Percentiles rank a stretch among this genome's conserved stretches.
Evolutionary conservation across 2,113 vertebrate genomes (phyloP).

Genomic region (Archilochus colubris): DNA sequence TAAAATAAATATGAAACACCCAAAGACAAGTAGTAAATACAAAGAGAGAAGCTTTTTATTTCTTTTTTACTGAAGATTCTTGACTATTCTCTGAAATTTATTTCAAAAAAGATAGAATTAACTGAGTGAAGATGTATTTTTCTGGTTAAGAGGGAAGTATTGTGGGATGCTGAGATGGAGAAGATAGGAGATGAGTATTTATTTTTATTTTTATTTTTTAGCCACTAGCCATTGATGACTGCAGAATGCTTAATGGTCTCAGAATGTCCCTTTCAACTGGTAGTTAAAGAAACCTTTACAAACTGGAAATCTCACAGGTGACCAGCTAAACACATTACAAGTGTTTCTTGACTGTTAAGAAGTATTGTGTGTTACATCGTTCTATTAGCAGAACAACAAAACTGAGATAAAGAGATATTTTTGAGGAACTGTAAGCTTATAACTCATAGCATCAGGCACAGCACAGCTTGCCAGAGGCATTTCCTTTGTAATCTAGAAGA

Average conservation of each 20-base stretch:
- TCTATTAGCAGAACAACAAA: not conserved
- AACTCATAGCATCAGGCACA: conserved; percentile 36
- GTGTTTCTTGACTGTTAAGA: not conserved
- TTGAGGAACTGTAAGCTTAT: conserved; percentile 8
- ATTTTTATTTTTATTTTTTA: not conserved
- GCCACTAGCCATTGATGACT: not conserved
- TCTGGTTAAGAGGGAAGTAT: not conserved
- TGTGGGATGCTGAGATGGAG: not conserved
- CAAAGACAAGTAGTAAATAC: not conserved
- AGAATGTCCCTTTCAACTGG: not conserved
- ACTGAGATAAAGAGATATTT: not conserved
- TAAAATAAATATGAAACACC: not conserved
- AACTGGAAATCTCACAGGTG: not conserved
- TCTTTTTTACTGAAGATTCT: not conserved
- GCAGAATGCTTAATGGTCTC: not conserved
- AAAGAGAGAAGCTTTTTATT: not conserved
- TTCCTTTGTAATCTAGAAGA: conserved; percentile 49
- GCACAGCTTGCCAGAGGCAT: conserved; percentile 51
- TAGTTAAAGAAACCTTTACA: not conserved
- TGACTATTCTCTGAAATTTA: not conserved
- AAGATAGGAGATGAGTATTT: not conserved
- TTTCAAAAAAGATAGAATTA: not conserved
- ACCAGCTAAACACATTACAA: not conserved
- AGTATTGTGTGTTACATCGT: not conserved
- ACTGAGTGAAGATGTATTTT: not conserved